Percentiles rank a stretch among this genome's conserved stretches.
phyloP scores from a whole-genome alignment of 2,888 invertebrate species.

The Periphyllus acericola region DNA sequence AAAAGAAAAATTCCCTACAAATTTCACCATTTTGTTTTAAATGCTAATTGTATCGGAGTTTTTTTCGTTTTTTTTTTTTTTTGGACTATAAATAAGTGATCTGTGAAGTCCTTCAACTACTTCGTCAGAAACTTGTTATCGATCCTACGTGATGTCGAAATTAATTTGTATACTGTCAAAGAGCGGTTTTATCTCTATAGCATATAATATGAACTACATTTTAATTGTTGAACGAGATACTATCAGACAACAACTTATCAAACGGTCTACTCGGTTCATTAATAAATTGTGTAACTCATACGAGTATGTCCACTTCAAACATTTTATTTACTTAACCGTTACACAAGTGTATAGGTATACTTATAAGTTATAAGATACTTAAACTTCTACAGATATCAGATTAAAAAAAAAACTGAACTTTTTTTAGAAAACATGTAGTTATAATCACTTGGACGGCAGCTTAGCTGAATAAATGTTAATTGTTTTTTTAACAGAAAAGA shows the following conservation, averaged over 20 bases:
- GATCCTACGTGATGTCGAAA: conserved; percentile 36
- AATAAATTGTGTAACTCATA: background rate
- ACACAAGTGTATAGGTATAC: background rate
- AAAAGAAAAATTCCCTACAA: background rate
- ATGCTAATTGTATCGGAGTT: background rate
- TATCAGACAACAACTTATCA: conserved; percentile 23
- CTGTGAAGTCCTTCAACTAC: background rate
- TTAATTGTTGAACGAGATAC: conserved; percentile 31
- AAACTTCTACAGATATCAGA: background rate
- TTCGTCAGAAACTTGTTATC: conserved; percentile 40
- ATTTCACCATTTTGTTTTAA: background rate
- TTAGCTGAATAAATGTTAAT: background rate
- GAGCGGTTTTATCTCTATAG: background rate
- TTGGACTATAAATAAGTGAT: background rate
- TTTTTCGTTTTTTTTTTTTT: background rate
- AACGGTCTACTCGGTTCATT: background rate
- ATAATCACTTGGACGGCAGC: background rate
- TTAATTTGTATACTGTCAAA: conserved; percentile 46
- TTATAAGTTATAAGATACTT: background rate
- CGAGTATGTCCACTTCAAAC: conserved; percentile 1
- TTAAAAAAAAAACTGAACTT: background rate
- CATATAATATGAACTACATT: background rate
- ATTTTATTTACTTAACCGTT: background rate
- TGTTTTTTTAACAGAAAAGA: background rate
- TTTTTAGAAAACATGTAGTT: background rate